These are phyloP conservation scores for Macrophya alboannulata DNA, from an alignment of 2,888 invertebrate genomes.

Conservation along the genomic window DNA sequence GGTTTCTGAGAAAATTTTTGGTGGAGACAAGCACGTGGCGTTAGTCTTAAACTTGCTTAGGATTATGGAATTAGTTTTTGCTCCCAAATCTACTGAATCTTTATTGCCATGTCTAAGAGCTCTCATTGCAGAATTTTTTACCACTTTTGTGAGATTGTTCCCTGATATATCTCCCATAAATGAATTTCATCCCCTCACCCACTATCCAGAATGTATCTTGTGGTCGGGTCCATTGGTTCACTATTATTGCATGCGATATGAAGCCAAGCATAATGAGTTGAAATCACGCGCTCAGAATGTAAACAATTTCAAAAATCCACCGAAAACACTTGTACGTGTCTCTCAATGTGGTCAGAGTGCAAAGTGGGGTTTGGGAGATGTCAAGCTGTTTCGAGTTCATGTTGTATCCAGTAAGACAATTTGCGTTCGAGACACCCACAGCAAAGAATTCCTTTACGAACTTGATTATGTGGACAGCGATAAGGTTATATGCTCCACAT, in stretches of 20 bases:
- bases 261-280: slow-evolving; percentile 62
- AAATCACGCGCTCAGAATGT: slow-evolving; percentile 60
- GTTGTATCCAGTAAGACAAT: not conserved
- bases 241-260: slow-evolving; percentile 64
- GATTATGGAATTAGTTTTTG: slow-evolving; percentile 65
- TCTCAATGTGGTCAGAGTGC: slow-evolving; percentile 61
- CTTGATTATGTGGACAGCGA: slow-evolving; percentile 53
- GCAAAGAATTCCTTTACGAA: slow-evolving; percentile 21
- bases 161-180: slow-evolving; percentile 63
- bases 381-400: slow-evolving; percentile 48
- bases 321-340: slow-evolving; percentile 61
- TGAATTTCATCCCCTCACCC: slow-evolving; percentile 63
- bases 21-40: slow-evolving; percentile 60
- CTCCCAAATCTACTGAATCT: slow-evolving; percentile 57
- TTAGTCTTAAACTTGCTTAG: slow-evolving; percentile 59
- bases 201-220: slow-evolving; percentile 62
- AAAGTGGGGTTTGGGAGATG: slow-evolving; percentile 60
- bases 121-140: slow-evolving; percentile 59
- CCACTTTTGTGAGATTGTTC: slow-evolving; percentile 58
- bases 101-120: slow-evolving; percentile 59
- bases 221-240: slow-evolving; percentile 61
- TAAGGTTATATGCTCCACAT: slow-evolving; percentile 48
- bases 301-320: slow-evolving; percentile 62
- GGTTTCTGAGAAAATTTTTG: slow-evolving; percentile 60
- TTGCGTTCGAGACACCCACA: not conserved